phyloP scores from a whole-genome alignment of 2,113 vertebrate species.

The Nothobranchius furzeri region DNA sequence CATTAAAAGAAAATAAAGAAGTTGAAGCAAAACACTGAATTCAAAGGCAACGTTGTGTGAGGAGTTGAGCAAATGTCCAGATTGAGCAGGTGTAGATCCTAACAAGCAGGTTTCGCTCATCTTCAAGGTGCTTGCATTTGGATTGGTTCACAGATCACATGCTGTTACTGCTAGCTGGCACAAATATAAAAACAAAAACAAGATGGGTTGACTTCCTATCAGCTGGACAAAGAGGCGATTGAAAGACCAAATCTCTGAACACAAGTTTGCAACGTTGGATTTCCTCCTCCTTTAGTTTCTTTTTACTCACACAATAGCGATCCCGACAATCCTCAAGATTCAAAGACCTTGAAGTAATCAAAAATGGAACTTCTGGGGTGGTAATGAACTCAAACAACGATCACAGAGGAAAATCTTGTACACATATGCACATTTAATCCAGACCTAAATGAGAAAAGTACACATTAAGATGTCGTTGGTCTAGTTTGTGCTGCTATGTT shows the following conservation, averaged over 20 bases:
- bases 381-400: not conserved
- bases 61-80: no score
- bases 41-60: no score
- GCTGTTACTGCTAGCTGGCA: no score
- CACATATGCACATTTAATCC: not conserved
- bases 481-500: not conserved
- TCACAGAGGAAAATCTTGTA: not conserved
- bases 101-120: no score
- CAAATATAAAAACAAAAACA: no score
- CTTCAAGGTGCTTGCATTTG: no score
- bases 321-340: not conserved
- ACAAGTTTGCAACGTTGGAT: not conserved
- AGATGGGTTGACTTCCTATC: no score
- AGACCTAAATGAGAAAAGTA: not conserved
- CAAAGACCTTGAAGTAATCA: not conserved
- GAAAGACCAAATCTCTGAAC: not conserved
- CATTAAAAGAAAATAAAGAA: not conserved
- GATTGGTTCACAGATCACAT: no score
- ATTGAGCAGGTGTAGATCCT: no score
- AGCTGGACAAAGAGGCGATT: not conserved
- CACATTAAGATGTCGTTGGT: not conserved
- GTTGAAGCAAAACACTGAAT: no score
- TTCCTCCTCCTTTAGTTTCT: not conserved
- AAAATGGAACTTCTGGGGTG: not conserved
- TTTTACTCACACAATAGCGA: not conserved